A percentile compares a stretch with the other conserved stretches of the same genome.
These are phyloP conservation scores for Rana temporaria DNA, from an alignment of 2,113 vertebrate species.

Conservation along the genomic window DNA sequence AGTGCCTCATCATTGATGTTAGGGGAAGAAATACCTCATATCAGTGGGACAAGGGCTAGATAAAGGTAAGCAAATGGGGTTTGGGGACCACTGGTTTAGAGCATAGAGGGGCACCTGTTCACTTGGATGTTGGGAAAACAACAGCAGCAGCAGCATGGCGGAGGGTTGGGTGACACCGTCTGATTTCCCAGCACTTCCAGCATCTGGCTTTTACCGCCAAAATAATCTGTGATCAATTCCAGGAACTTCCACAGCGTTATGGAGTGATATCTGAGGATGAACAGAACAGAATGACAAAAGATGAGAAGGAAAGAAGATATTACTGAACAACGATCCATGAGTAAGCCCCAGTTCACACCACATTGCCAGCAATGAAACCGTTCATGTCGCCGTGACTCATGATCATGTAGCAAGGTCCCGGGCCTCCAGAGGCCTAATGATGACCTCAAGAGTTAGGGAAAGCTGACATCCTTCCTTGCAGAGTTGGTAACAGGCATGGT, in stretches of 20 bases:
- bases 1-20: too few relatives aligned
- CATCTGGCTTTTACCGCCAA: slow-evolving; percentile 75
- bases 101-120: slow-evolving; percentile 63
- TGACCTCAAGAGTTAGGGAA: too few relatives aligned
- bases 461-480: too few relatives aligned
- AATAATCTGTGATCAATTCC: slow-evolving; percentile 78
- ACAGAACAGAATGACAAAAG: neutral
- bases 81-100: too few relatives aligned
- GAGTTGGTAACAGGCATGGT: too few relatives aligned
- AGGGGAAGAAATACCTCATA: too few relatives aligned
- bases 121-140: slow-evolving; percentile 76
- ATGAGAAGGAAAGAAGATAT: neutral
- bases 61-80: too few relatives aligned
- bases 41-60: too few relatives aligned
- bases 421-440: too few relatives aligned
- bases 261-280: slow-evolving; percentile 75
- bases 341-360: neutral
- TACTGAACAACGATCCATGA: neutral
- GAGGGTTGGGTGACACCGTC: slow-evolving; percentile 73
- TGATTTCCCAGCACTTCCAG: slow-evolving; percentile 70
- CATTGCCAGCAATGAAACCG: too few relatives aligned
- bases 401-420: too few relatives aligned
- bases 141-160: slow-evolving; percentile 82
- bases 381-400: too few relatives aligned
- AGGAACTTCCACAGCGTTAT: slow-evolving; percentile 80